Base-by-base conservation (phyloP, 1,140 invertebrate species). In the Acromyrmex echinatior region DNA sequence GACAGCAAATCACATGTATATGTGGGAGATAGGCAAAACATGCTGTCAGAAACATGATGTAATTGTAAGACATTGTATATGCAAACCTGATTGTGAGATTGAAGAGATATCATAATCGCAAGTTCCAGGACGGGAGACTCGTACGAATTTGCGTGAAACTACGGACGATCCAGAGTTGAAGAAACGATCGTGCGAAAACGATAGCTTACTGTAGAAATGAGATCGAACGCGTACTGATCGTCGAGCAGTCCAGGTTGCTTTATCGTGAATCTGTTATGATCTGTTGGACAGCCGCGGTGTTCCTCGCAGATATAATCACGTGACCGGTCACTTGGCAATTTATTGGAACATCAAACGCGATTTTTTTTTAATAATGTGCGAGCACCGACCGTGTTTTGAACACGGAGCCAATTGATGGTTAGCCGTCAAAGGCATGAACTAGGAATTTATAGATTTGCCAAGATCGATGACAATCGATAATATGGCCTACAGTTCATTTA, bases 41-140 rank as follows among this genome's bases (percentile, higher is more conserved):
- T 31, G 85, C 9, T 70, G 39, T 53, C 5, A 76, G n/a, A 49
- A 71, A 31, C 25, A 21, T 49, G 68, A 76, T 58, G 81, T n/a
- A 51, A 76, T 49, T 56, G 25, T 58, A 60, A 10, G 10, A 78
- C 25, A 49, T 56, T 10, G n/a, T 81, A 65, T 35, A 28, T 68
- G 93, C 87, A 66, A 90, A 94, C 95, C 94, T 96, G 95, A 92
- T 95, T 95, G 81, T 95, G 94, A 86, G 92, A 94, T 73, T 95
- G 95, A 53, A 95, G 88, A n/a, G 95, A 92, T 92, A 95, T 93
- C 95, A 95, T 95, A 56, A 53, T 79, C 21, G 39, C 16, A 25
- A 56, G 60, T 45, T 18, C 7, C 12, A 18, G 5, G 16, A 56
- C 6, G 31, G 16, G 2, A 45, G 12, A 56, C 21, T 66, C 16